Conservation (phyloP, 2,113 vertebrate species). For the Nerophis lumbriciformis region DNA sequence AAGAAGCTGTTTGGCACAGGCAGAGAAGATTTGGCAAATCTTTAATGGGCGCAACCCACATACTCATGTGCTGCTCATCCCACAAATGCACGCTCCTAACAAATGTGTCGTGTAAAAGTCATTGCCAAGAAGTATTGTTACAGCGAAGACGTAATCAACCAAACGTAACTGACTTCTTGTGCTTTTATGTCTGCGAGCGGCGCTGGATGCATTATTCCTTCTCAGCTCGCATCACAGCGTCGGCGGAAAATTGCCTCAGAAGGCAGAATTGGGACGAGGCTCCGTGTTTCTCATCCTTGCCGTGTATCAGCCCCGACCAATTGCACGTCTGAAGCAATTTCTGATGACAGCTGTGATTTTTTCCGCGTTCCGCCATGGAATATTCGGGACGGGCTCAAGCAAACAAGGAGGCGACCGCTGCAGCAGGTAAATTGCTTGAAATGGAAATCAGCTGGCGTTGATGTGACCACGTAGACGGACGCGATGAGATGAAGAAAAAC, state of each 20-base stretch:
- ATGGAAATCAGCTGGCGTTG: slow-evolving; percentile 62
- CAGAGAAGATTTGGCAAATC: no score
- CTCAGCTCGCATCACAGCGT: slow-evolving; percentile 4
- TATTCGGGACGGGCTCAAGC: slow-evolving; percentile 35
- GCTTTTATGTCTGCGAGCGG: not conserved
- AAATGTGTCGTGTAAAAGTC: no score
- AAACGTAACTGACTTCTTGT: no score
- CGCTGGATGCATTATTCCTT: not conserved
- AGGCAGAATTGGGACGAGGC: slow-evolving; percentile 31
- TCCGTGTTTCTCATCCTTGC: slow-evolving; percentile 24
- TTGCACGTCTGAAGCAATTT: slow-evolving; percentile 34
- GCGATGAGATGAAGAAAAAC: slow-evolving; percentile 51
- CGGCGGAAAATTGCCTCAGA: slow-evolving; percentile 34
- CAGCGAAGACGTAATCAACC: no score
- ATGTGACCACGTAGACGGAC: slow-evolving; percentile 50
- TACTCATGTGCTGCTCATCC: no score
- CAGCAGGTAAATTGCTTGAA: slow-evolving; percentile 55
- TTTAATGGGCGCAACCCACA: no score
- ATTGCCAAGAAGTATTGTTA: no score
- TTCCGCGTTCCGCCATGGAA: slow-evolving; percentile 30
- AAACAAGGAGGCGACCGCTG: slow-evolving; percentile 23
- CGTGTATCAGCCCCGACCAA: slow-evolving; percentile 26
- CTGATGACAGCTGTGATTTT: slow-evolving; percentile 52
- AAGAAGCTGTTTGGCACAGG: no score
- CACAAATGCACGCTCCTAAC: no score